Conservation (phyloP, 1,140 invertebrate genomes). For the Amyelois transitella region DNA sequence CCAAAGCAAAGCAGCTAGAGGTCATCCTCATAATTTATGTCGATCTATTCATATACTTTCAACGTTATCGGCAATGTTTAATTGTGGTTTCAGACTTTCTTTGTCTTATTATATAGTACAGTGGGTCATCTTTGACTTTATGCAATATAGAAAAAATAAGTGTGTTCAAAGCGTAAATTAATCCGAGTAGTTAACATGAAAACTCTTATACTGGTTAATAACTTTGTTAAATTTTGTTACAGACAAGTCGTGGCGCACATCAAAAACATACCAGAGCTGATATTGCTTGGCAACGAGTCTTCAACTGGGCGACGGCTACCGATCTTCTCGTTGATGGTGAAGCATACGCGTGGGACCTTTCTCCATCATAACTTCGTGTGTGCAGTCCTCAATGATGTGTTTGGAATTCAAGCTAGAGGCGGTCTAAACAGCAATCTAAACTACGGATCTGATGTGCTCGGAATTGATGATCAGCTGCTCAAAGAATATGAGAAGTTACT, state of each 20-base stretch:
- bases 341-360: constrained; percentile 85
- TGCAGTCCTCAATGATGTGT: constrained; percentile 92
- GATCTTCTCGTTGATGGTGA: constrained; percentile 91
- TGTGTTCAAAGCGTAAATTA: no score
- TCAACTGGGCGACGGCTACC: constrained; percentile 81
- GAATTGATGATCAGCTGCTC: constrained; percentile 85
- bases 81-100: no score
- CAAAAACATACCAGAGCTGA: constrained; percentile 84
- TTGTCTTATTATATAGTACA: no score
- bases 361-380: constrained; percentile 94
- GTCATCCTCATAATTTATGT: neutral
- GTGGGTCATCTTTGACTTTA: no score
- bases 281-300: constrained; percentile 84
- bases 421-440: constrained; percentile 80
- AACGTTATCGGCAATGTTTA: no score
- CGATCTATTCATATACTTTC: neutral
- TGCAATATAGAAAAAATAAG: no score
- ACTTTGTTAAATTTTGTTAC: constrained; percentile 41
- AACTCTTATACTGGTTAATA: neutral
- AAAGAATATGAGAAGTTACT: constrained; percentile 85
- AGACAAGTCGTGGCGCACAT: constrained; percentile 85
- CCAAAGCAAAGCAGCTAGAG: neutral
- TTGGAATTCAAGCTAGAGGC: constrained; percentile 91
- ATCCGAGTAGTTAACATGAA: no score
- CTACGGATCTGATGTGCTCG: constrained; percentile 89